Conservation (phyloP, 2,113 vertebrate species). For the Psilopogon haemacephalus region DNA sequence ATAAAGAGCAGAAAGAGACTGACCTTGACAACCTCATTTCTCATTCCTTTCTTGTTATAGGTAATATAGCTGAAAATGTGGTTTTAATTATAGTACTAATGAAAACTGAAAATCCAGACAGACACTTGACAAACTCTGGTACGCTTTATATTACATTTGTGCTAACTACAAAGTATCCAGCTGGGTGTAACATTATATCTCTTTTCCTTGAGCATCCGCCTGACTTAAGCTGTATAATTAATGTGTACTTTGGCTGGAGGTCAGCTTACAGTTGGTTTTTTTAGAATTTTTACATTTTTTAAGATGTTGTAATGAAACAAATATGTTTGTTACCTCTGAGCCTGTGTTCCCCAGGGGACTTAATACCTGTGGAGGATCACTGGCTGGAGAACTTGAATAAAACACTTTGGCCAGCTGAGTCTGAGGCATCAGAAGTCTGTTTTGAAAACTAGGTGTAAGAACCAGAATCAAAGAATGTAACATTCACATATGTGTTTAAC, state of each 20-base stretch:
- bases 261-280: conserved; percentile 79
- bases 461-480: conserved; percentile 30
- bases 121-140: conserved; percentile 86
- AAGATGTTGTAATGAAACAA: conserved; percentile 72
- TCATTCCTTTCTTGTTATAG: conserved; percentile 86
- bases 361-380: conserved; percentile 52
- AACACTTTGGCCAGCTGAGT: conserved; percentile 31
- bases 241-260: conserved; percentile 85
- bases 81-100: conserved; percentile 86
- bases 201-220: conserved; percentile 78
- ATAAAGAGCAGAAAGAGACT: conserved; percentile 76
- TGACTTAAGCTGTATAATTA: conserved; percentile 85
- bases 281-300: conserved; percentile 78
- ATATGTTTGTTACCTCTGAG: conserved; percentile 76
- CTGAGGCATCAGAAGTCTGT: conserved; percentile 6
- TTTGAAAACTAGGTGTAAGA: conserved; percentile 38
- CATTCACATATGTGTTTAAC: conserved; percentile 44
- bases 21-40: conserved; percentile 83
- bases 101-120: conserved; percentile 87
- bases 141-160: conserved; percentile 85
- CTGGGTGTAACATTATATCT: conserved; percentile 83
- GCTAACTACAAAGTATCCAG: conserved; percentile 86
- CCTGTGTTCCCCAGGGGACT: conserved; percentile 53
- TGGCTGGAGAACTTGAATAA: conserved; percentile 3
- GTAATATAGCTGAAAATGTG: conserved; percentile 85